Evolutionary conservation across 2,797 vertebrate genomes (phyloP).

Genomic region (Emys orbicularis): DNA sequence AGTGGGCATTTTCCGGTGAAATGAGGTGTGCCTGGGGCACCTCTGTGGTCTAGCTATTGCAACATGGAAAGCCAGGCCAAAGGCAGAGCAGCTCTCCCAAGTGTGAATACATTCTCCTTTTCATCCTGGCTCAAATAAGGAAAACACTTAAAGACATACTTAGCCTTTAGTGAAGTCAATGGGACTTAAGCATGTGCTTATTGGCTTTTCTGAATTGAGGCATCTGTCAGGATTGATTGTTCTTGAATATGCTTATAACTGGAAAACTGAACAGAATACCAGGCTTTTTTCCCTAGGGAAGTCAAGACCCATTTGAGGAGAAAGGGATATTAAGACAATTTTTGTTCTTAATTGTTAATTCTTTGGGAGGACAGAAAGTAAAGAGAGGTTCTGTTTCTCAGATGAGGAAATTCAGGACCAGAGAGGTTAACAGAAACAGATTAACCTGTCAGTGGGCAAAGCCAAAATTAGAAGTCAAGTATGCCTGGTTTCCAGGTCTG

Average conservation of each 20-base stretch:
- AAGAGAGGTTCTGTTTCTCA: background rate
- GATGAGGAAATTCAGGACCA: background rate
- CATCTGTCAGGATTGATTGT: background rate
- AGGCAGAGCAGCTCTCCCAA: background rate
- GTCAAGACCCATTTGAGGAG: background rate
- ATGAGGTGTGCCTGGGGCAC: background rate
- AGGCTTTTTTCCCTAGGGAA: background rate
- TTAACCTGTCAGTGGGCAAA: background rate
- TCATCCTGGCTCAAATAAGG: background rate
- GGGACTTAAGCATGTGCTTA: background rate
- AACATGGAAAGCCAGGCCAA: background rate
- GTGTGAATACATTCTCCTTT: background rate
- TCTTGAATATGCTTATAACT: background rate
- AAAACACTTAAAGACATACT: background rate
- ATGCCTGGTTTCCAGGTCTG: background rate
- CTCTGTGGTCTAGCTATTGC: background rate
- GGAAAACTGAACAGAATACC: background rate
- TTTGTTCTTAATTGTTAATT: background rate
- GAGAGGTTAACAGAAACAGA: background rate
- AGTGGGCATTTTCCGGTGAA: background rate
- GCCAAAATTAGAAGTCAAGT: background rate
- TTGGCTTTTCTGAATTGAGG: background rate
- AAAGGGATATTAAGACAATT: background rate
- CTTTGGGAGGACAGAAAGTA: background rate
- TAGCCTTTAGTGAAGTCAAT: background rate